Base-by-base conservation (phyloP, 2,888 invertebrate genomes). In the Idaea dimidiata region DNA sequence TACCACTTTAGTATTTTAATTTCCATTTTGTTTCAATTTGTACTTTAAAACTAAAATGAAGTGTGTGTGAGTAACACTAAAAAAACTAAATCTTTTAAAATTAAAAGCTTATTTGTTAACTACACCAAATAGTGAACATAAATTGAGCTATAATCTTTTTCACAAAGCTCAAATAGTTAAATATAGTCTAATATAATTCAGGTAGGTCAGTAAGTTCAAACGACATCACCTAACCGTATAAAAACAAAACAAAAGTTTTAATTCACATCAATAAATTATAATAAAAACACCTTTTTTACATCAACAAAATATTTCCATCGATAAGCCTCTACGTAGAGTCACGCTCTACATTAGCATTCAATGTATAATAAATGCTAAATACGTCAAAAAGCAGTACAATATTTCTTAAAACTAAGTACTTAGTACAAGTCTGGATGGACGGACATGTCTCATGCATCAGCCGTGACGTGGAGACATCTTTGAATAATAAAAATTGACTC, bases 401-500 rank as follows among this genome's bases (percentile, higher is more conserved):
- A 82, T 81, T 76, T 81, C 81, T 76, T 77, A 75, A 78, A 78
- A 79, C 72, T 72, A 67, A 71, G 80, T 77, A 79, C 84, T 90
- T 86, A 84, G 83, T 89, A 74, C 76, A 71, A 83, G 89, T 88
- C 90, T 74, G 73, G 66, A 74, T 64, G 70, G 75, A 75, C 88
- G 89, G 89, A 89, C 86, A 81, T 74, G 64, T 73, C 76, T 73
- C 72, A 87, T 91, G 77, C 77, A 84, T 91, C 86, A 88, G 68
- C 67, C 59, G 70, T 78, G 81, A 80, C 82, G 69, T 74, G 73
- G 66, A 74, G 81, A 81, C 81, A 77, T 80, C 75, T 74, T 69
- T 80, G 83, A 86, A 72, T 80, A 76, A 77, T 86, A 87, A 88
- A 85, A 84, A 88, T 87, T 76, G 24, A 60, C 58, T 57, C 58